Base-by-base conservation (phyloP, 2,797 vertebrate genomes). In the Orestias chungarensis region DNA sequence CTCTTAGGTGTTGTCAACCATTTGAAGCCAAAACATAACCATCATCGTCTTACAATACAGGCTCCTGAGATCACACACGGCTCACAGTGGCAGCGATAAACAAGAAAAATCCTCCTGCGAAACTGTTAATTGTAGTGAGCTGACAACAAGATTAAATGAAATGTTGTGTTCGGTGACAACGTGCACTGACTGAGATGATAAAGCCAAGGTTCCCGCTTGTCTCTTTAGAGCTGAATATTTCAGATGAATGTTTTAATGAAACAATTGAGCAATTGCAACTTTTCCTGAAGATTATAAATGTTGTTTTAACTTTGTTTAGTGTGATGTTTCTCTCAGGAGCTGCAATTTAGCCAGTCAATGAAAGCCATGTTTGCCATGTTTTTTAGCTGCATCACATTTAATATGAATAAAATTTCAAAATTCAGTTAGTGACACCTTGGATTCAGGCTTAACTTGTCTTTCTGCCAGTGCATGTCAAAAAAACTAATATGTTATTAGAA, bases 271-370 rank as follows among this genome's bases (percentile, higher is more conserved):
- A 86, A 82, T 84, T 90, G 84, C 76, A 87, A 75, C 67, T 82
- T n/a, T 78, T 81, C 74, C 75, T 80, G 82, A 76, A 70, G 85
- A 86, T 86, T 72, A 78, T 87, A 82, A 89, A 92, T 86, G 88
- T 80, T 92, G 88, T 93, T 92, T 90, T 81, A 81, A 70, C 82
- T 81, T 77, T 73, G 90, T 92, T 93, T 38, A 40, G 38, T 0
- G 91, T 89, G 90, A 82, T 84, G 80, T 49, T 84, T n/a, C 82
- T 85, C 86, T 86, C 88, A 81, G 85, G 86, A 84, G 86, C 84
- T 87, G 75, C 77, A 82, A 82, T 72, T 87, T 80, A 69, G 72
- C 64, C 54, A 15, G 29, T 14, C 6, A 54, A 15, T 57, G 54
- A 61, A n/a, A 35, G 1, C 8, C 2, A 40, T 61, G 33, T 59